Evolutionary conservation across 2,888 invertebrate species (phyloP), one percentile per base, ranked within the genome.

Genomic region (Tipula confusa): DNA sequence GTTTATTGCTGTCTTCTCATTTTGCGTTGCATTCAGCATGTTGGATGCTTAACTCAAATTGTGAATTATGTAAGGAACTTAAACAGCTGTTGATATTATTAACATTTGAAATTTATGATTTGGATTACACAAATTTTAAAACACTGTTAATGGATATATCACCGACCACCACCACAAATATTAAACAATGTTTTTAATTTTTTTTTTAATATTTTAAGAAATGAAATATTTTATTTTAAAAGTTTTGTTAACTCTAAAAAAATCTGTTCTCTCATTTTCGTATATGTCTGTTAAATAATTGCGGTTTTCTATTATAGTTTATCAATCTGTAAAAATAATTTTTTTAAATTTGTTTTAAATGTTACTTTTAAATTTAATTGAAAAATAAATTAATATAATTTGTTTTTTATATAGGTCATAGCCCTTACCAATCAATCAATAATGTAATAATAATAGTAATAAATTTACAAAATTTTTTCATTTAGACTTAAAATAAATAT

Each of bases 301-400:
- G 24, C 64, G 11, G 1, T 33, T 33, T 33, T 33, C 11, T n/a
- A n/a, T n/a, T n/a, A n/a, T n/a, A 43, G 64, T 24, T 24, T 64
- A 64, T 64, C 64, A 24, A 64, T 64, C 24, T 64, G 64, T 64
- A 64, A 64, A 24, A 64, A 64, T 64, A 64, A 64, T 64, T 64
- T 64, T 64, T 64, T 64, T 38, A 38, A 64, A 64, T 64, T 15
- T 48, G 4, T 64, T 24, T 64, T 24, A 43, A 64, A 24, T 64
- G 33, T n/a, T n/a, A n/a, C n/a, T 64, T 64, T 64, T 64, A 64
- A 24, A 24, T 64, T 64, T 64, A 64, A 64, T 64, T 64, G 64
- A 64, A 64, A 64, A 64, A 64, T 64, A 64, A 64, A 64, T 64
- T 64, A 64, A 64, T 64, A 64, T 64, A 64, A 64, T 64, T 64